These are phyloP conservation scores for Dicyrtoma fusca DNA, from an alignment of 2,888 invertebrate species.

Conservation along the genomic window DNA sequence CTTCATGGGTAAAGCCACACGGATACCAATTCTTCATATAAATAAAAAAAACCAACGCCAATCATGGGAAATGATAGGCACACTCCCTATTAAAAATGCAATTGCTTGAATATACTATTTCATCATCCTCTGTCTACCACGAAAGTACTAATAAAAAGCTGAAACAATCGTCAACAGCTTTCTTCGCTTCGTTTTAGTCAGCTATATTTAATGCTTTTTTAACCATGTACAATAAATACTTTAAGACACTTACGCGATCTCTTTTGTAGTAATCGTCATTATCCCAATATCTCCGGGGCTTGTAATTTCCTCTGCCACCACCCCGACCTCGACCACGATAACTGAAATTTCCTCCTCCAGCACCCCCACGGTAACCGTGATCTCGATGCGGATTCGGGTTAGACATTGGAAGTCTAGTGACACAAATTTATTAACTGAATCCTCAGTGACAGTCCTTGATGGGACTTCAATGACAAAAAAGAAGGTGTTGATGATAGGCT, in stretches of 20 bases:
- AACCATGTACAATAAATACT: too few relatives aligned
- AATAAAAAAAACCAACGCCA: background rate
- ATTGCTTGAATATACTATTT: too few relatives aligned
- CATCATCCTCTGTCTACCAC: too few relatives aligned
- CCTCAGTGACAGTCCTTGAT: background rate
- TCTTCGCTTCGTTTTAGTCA: too few relatives aligned
- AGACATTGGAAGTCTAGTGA: conserved; percentile 9
- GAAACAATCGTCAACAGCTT: too few relatives aligned
- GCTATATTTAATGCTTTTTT: too few relatives aligned
- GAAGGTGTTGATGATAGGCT: too few relatives aligned
- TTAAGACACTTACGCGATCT: conserved; percentile 44
- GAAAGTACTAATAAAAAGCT: too few relatives aligned
- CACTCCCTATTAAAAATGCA: background rate
- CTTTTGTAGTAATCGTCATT: conserved; percentile 52
- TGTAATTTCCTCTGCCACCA: conserved; percentile 40
- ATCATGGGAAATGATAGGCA: background rate
- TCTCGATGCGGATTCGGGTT: conserved; percentile 15
- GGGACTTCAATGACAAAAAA: too few relatives aligned
- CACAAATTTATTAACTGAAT: background rate
- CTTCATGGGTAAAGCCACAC: too few relatives aligned
- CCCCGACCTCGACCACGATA: conserved; percentile 38
- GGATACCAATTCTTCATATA: too few relatives aligned
- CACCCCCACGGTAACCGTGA: conserved; percentile 26
- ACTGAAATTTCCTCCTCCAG: conserved; percentile 41
- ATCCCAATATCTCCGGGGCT: conserved; percentile 54